A percentile compares a stretch with the other conserved stretches of the same genome.
Conservation (phyloP, 1,140 invertebrate species). For the Leptinotarsa defecta region DNA sequence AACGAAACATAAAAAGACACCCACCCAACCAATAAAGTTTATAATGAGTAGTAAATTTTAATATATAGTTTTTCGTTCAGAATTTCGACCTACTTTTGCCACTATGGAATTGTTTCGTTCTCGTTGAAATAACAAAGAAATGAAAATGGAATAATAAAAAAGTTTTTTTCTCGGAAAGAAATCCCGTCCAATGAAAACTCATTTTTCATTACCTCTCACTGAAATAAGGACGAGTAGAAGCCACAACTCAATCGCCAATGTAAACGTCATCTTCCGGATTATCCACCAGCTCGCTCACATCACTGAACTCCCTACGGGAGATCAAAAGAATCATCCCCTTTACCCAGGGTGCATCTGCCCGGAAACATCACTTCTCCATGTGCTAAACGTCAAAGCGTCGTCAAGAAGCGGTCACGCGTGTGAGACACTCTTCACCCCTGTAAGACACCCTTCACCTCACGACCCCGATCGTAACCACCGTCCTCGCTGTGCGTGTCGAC, state of each 20-base stretch:
- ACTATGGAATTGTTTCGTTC: no score
- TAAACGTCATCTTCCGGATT: conserved; percentile 2
- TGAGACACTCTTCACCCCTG: neutral
- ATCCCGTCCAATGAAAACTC: no score
- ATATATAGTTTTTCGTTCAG: no score
- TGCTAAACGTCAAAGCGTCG: neutral
- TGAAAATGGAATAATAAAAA: no score
- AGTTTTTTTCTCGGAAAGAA: no score
- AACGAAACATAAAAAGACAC: no score
- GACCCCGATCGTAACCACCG: neutral
- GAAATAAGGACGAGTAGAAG: neutral
- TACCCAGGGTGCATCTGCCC: neutral
- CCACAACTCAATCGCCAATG: neutral
- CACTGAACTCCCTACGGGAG: neutral
- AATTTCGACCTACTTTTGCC: no score
- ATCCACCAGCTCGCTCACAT: neutral
- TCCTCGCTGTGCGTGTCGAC: neutral
- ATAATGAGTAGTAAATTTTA: no score
- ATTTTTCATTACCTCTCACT: neutral
- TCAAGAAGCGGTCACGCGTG: conserved; percentile 1
- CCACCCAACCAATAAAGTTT: no score
- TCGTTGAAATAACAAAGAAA: no score
- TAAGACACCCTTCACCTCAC: neutral
- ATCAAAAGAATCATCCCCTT: neutral
- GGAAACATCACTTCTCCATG: neutral